These are phyloP conservation scores for Sinelater perroti DNA, from an alignment of 2,888 invertebrate genomes.

Conservation along the genomic window DNA sequence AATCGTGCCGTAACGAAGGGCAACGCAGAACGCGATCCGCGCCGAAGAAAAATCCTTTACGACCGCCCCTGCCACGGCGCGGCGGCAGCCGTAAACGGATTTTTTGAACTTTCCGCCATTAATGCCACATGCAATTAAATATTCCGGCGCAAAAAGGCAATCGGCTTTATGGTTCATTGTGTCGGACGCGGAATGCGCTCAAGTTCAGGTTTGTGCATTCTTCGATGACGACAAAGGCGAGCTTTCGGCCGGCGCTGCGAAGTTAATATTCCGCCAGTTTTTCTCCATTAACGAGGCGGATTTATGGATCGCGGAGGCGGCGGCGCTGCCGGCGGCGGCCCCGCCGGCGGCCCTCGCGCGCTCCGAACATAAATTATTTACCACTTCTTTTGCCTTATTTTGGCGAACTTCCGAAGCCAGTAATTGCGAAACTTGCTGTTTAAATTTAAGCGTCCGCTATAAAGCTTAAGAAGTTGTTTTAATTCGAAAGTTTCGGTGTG, in stretches of 20 bases:
- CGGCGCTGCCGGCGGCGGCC: neutral
- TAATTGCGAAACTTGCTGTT: conserved; percentile 35
- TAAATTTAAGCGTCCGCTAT: conserved; percentile 32
- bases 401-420: conserved; percentile 30
- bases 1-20: too few species aligned
- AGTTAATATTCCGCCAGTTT: conserved; percentile 36
- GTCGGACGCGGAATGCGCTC: conserved; percentile 28
- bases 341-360: conserved; percentile 15
- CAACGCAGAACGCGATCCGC: too few species aligned
- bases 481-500: conserved; percentile 30
- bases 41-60: too few species aligned
- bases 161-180: conserved; percentile 38
- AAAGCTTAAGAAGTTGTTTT: conserved; percentile 35
- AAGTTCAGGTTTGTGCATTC: conserved; percentile 32
- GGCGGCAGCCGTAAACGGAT: conserved; percentile 11
- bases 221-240: conserved; percentile 24
- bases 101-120: conserved; percentile 25
- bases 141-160: conserved; percentile 34
- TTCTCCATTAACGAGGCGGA: conserved; percentile 31
- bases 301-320: too few species aligned
- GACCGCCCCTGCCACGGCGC: too few species aligned
- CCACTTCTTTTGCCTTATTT: conserved; percentile 34
- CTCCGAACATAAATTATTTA: conserved; percentile 34
- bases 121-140: conserved; percentile 34
- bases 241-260: conserved; percentile 34